These are phyloP conservation scores for Podilymbus podiceps DNA, from an alignment of 2,113 vertebrate species.

Conservation along the genomic window DNA sequence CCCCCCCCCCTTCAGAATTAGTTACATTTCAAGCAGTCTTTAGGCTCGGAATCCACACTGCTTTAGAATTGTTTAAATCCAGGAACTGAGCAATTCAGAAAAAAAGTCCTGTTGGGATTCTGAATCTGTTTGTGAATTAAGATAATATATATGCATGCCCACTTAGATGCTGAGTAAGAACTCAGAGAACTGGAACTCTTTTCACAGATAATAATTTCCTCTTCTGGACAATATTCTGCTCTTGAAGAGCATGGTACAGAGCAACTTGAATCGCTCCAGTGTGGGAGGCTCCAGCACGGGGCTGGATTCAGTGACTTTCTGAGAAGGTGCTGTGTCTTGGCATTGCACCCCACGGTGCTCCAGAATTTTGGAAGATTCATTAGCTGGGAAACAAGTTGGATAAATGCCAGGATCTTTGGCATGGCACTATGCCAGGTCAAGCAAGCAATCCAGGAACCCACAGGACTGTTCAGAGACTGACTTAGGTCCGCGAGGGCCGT, in stretches of 20 bases:
- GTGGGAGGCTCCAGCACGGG: not conserved
- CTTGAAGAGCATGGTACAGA: not conserved
- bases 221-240: not conserved
- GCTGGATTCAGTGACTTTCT: not conserved
- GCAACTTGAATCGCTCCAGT: not conserved
- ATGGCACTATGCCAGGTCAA: not conserved
- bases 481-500: not conserved
- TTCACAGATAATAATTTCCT: not conserved
- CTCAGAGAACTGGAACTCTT: not conserved
- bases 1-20: not conserved
- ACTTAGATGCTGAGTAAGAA: not conserved
- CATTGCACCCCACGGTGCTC: accelerated
- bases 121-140: not conserved
- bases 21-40: not conserved
- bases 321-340: not conserved
- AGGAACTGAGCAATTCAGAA: not conserved
- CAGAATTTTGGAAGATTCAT: not conserved
- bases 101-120: not conserved
- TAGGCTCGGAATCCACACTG: not conserved
- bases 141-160: not conserved
- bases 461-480: not conserved
- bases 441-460: not conserved
- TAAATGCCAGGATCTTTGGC: not conserved
- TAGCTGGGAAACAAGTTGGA: not conserved
- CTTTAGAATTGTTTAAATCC: not conserved